phyloP scores from a whole-genome alignment of 2,888 invertebrate species.

The Scaptomyza tumidula region DNA sequence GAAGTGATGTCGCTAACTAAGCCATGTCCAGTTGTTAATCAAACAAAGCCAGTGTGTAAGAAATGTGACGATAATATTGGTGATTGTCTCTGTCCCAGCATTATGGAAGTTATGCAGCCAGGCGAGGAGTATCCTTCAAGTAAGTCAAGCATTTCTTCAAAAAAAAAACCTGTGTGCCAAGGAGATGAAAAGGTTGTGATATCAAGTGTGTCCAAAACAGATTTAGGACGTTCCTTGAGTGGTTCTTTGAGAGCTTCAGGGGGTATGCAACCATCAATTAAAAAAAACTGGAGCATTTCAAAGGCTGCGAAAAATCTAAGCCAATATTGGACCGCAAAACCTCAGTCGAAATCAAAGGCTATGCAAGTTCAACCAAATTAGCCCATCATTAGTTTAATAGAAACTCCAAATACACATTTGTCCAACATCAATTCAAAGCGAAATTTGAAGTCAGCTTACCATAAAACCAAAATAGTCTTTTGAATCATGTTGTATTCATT shows the following conservation, averaged over 20 bases:
- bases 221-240: no score
- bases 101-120: constrained; percentile 9
- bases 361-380: background rate
- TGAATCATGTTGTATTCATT: constrained; percentile 11
- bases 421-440: background rate
- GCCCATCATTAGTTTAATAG: background rate
- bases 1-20: background rate
- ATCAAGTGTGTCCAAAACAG: background rate
- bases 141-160: background rate
- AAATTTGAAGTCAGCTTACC: background rate
- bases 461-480: constrained; percentile 2
- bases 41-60: background rate
- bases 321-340: constrained; percentile 25
- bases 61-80: background rate
- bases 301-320: constrained; percentile 8
- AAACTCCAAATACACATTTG: background rate
- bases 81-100: constrained; percentile 1
- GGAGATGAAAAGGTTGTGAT: background rate
- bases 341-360: background rate
- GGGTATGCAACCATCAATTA: background rate
- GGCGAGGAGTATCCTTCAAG: constrained; percentile 7
- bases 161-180: background rate
- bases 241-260: background rate
- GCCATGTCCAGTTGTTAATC: background rate
- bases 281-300: background rate